Base-by-base conservation (phyloP, 2,113 vertebrate genomes). In the Oceanites oceanicus region DNA sequence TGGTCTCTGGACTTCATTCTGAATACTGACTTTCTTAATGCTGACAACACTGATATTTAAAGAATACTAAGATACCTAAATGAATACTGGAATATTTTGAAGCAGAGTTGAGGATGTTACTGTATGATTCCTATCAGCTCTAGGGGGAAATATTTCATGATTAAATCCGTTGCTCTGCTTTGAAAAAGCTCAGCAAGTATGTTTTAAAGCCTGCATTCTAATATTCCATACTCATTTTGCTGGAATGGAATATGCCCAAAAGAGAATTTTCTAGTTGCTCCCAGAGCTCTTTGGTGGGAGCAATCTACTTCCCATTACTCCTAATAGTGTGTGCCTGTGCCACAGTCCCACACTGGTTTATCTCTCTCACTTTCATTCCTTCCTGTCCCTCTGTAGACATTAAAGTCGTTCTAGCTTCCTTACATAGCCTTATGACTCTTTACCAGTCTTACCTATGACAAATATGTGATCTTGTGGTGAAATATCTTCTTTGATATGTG, bases 401-500 rank as follows among this genome's bases (percentile, higher is more conserved):
- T 76, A 65, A 90, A 94, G 63, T 71, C 19, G 8, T 91, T 87
- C 52, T 70, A 53, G 27, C 23, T 86, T 95, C 47, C 58, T 92
- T 82, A 81, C 67, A 81, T 22, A 32, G 53, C 29, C 21, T 88
- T 90, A 55, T 49, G 75, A 86, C 61, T 93, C 47, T 90, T 74
- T 83, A 65, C 61, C 11, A 81, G 40, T 53, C 61, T 89, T n/a
- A 83, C 45, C 34, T 91, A 75, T 63, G 76, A 85, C 63, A 90
- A 59, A 26, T 16, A 38, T 71, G 68, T 76, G 91, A 94, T 82
- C 76, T 86, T 89, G 26, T 63, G 49, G 49, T 82, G 73, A 96
- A 93, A 94, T 87, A 92, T n/a, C 30, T 74, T 84, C 73, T 94
- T 93, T 94, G 79, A 85, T 91, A 87, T 65, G 58, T 91, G 79